Percentiles rank a stretch among this genome's conserved stretches.
These are phyloP conservation scores for Paedocypris micromegethes DNA, from an alignment of 2,797 vertebrate genomes.

Conservation along the genomic window DNA sequence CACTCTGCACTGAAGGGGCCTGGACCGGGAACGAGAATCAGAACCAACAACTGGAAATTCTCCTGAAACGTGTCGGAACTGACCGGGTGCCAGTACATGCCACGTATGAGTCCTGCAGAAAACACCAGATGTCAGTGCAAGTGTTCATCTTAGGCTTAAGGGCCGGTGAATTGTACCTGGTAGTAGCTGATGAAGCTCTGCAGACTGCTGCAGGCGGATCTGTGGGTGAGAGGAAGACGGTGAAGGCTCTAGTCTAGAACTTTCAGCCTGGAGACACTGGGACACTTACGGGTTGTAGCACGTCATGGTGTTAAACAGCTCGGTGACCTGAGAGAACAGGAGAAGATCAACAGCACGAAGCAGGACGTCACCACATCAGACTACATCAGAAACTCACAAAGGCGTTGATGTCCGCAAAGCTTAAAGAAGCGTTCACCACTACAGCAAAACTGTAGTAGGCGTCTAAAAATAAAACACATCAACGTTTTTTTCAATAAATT, in stretches of 20 bases:
- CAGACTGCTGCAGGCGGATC: slow-evolving; percentile 14
- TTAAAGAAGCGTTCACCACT: slow-evolving; percentile 17
- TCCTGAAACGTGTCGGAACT: not conserved
- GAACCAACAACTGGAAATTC: not conserved
- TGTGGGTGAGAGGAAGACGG: slow-evolving; percentile 9
- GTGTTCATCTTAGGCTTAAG: not conserved
- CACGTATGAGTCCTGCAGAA: not conserved
- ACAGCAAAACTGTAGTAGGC: slow-evolving; percentile 52
- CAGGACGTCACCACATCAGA: too few relatives aligned
- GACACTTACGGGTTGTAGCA: too few relatives aligned
- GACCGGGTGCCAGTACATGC: not conserved
- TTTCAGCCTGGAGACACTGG: too few relatives aligned
- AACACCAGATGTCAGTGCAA: not conserved
- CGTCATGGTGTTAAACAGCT: too few relatives aligned
- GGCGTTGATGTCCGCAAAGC: not conserved
- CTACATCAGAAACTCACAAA: not conserved
- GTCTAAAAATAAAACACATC: slow-evolving; percentile 1
- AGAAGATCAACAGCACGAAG: too few relatives aligned
- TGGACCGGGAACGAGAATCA: not conserved
- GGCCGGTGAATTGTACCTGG: slow-evolving; percentile 5
- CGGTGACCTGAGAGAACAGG: too few relatives aligned
- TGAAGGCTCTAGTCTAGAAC: not conserved
- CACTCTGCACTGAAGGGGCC: slow-evolving; percentile 41
- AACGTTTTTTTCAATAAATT: too few relatives aligned
- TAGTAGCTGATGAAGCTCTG: not conserved